Evolutionary conservation across 2,113 vertebrate species (phyloP).

Genomic region (Aptenodytes patagonicus): DNA sequence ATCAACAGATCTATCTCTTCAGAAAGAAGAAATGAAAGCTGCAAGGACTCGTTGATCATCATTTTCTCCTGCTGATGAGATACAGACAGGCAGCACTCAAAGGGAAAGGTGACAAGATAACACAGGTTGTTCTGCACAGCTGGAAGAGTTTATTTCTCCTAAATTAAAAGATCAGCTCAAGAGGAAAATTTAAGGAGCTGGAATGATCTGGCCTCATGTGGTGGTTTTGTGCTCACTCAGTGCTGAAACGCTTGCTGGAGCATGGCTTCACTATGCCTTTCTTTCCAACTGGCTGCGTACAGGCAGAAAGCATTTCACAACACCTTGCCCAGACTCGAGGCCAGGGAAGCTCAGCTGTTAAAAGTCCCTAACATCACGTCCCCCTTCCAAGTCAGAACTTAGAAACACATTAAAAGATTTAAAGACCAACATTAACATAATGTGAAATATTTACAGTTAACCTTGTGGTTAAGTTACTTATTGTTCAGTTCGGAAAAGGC

Average conservation of each 20-base stretch:
- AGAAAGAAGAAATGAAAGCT: not conserved
- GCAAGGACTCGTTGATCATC: not conserved
- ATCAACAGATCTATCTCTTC: not conserved
- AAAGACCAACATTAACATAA: not conserved
- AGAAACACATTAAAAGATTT: not conserved
- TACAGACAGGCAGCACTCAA: not conserved
- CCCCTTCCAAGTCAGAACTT: not conserved
- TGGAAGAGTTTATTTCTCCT: not conserved
- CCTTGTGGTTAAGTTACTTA: not conserved
- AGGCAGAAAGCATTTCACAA: not conserved
- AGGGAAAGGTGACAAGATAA: not conserved
- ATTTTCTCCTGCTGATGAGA: not conserved
- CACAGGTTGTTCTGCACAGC: not conserved
- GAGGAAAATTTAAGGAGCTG: not conserved
- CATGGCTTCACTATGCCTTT: rapidly evolving
- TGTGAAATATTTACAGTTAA: not conserved
- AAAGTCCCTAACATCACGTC: not conserved
- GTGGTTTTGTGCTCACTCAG: not conserved
- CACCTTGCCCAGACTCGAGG: not conserved
- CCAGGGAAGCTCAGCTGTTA: not conserved
- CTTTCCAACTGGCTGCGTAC: not conserved
- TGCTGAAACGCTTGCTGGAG: not conserved
- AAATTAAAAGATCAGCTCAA: not conserved
- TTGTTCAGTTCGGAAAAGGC: not conserved
- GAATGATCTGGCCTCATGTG: rapidly evolving